Evolutionary conservation across 2,888 invertebrate genomes (phyloP).

Genomic region (Mesochorus sp.): DNA sequence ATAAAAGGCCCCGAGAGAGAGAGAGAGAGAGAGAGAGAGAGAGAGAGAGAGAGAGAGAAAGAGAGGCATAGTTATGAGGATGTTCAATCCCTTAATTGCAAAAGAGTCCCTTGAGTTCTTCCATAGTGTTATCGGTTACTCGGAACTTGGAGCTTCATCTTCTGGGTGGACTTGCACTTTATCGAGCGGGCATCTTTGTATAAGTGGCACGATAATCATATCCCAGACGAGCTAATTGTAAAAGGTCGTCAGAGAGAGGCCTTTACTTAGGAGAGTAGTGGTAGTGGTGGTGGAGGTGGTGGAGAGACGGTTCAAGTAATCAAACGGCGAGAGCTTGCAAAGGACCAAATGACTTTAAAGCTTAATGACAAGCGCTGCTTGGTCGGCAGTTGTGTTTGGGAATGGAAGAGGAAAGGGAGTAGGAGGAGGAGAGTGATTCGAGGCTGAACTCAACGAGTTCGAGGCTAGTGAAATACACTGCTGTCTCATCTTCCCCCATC

Average conservation of each 20-base stretch:
- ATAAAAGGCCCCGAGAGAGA: too few relatives aligned
- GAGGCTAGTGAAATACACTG: neutral
- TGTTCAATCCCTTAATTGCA: neutral
- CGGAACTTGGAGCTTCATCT: too few relatives aligned
- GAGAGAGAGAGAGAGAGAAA: too few relatives aligned
- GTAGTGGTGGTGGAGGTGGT: neutral
- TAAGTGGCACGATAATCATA: slow-evolving; percentile 32
- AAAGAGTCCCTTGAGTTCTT: neutral
- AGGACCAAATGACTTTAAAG: slow-evolving; percentile 49
- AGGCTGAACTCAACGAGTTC: neutral
- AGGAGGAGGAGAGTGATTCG: slow-evolving; percentile 41
- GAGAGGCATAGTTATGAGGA: neutral
- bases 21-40: too few relatives aligned
- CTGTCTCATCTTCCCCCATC: slow-evolving; percentile 8
- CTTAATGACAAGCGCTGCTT: slow-evolving; percentile 51
- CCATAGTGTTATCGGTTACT: neutral
- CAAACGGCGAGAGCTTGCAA: slow-evolving; percentile 20
- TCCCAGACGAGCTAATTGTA: slow-evolving; percentile 46
- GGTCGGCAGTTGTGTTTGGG: neutral
- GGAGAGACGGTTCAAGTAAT: slow-evolving; percentile 38
- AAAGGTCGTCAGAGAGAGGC: slow-evolving; percentile 53
- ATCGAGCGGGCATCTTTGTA: slow-evolving; percentile 5
- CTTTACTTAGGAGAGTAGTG: slow-evolving; percentile 30
- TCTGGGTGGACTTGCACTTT: neutral
- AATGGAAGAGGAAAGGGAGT: neutral